Base-by-base conservation (phyloP, 1,140 invertebrate genomes). In the Whitmania pigra region DNA sequence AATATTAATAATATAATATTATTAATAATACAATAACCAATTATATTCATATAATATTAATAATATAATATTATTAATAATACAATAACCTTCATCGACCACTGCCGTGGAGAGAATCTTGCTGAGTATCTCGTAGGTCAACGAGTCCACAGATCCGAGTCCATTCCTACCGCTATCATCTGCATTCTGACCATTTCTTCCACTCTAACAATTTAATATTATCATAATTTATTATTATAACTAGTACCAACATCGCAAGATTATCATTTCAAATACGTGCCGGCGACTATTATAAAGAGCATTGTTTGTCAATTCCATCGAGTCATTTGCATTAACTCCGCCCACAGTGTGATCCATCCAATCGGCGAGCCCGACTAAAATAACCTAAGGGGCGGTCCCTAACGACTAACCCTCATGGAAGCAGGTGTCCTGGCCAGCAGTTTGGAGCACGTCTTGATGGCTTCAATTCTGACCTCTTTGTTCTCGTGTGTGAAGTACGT, bases 51-150 rank as follows among this genome's bases (percentile, higher is more conserved):
- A 4, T 17, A 17, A 22, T 6, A 60, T 22, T 17, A 22, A 22
- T 6, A 29, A 17, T 29, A 5, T 6, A 60, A 60, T 4, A 6
- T 7, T 4, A 60, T 5, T 22, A 60, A 60, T 6, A 22, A 4
- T 4, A 63, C 29, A 13, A 9, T 63, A 63, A 88, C 87, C 87
- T 53, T 89, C 89, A 82, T 99, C 95, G 6, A 93, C 96, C 29
- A 98, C 92, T n/a, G 92, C 92, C 22, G 95, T 92, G 67, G 91
- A 87, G 0, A 98, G 82, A 17, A 99, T 83, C 82, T 94, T 94
- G 43, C 89, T 88, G 3, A 97, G 84, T 29, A 97, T 93, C 78
- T 92, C 89, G 5, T 91, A 90, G 25, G 95, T 92, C 0, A 91
- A 89, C 71, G 87, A 87, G 29, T 89, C 91, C 0, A 95, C 87